Base-by-base conservation (phyloP, 2,888 invertebrate species). In the Brachyptera putata region DNA sequence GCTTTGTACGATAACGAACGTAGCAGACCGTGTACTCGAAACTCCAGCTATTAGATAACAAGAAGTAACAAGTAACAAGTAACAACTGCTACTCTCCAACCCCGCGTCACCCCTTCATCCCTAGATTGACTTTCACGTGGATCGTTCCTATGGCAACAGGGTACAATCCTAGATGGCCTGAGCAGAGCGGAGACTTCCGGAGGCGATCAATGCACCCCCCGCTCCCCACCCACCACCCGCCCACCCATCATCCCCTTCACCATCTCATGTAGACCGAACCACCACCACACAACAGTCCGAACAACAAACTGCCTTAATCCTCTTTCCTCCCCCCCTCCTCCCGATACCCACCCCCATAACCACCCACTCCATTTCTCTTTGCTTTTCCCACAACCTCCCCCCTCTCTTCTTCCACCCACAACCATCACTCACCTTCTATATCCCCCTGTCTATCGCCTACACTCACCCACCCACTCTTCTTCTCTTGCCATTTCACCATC, bases 61-160 rank as follows among this genome's bases (percentile, higher is more conserved):
- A 50, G 49, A 50, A 26, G 26, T 26, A 50, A 50, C 49, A 50
- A 50, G 49, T 50, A 48, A 41, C 41, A 41, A 41, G 18, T 41
- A 21, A 16, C 21, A 14, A 21, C 41, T 14, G n/a, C n/a, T 37
- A 16, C 37, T 37, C 18, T 14, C 46, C 46, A n/a, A n/a, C n/a
- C n/a, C n/a, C n/a, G n/a, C n/a, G 21, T 24, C 48, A 24, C 22
- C 24, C 48, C 48, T 48, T 24, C 14, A 14, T 48, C 21, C 16
- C 41, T 41, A 48, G 48, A 48, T 48, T 48, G 49, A 53, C 36
- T 53, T 34, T 36, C 53, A 36, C 53, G 53, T 53, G 53, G n/a
- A n/a, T n/a, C n/a, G 53, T 53, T 53, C 36, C 53, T 36, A 36
- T 53, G 53, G 53, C 53, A 53, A 53, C 53, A 53, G 53, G 13